A percentile compares a stretch with the other conserved stretches of the same genome.
Conservation (phyloP, 1,140 invertebrate species). For the Ostrea edulis region DNA sequence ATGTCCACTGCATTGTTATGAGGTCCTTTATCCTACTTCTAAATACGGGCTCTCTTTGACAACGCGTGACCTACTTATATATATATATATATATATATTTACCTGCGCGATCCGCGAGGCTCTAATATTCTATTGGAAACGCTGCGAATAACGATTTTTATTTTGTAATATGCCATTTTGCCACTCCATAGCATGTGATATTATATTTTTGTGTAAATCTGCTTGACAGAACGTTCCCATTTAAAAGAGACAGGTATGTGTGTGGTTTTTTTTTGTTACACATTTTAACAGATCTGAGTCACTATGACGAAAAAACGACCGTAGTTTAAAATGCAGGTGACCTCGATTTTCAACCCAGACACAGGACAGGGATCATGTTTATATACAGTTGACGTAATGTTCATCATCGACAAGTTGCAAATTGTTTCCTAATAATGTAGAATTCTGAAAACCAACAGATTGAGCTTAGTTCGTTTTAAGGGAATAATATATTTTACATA, state of each 20-base stretch:
- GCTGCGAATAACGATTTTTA: background rate
- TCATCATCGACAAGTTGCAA: too few species aligned
- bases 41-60: too few species aligned
- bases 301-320: conserved; percentile 1
- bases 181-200: background rate
- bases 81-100: background rate
- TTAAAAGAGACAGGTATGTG: background rate
- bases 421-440: too few species aligned
- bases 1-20: too few species aligned
- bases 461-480: too few species aligned
- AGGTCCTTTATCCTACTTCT: too few species aligned
- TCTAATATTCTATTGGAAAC: background rate
- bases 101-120: background rate
- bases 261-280: background rate
- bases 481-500: too few species aligned
- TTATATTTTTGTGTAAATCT: background rate
- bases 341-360: too few species aligned
- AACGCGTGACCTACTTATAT: background rate
- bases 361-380: too few species aligned
- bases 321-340: too few species aligned
- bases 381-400: too few species aligned
- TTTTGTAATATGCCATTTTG: background rate
- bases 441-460: too few species aligned
- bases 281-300: background rate
- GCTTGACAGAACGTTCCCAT: background rate